phyloP scores from a whole-genome alignment of 2,113 vertebrate species.

The Platysteira castanea region DNA sequence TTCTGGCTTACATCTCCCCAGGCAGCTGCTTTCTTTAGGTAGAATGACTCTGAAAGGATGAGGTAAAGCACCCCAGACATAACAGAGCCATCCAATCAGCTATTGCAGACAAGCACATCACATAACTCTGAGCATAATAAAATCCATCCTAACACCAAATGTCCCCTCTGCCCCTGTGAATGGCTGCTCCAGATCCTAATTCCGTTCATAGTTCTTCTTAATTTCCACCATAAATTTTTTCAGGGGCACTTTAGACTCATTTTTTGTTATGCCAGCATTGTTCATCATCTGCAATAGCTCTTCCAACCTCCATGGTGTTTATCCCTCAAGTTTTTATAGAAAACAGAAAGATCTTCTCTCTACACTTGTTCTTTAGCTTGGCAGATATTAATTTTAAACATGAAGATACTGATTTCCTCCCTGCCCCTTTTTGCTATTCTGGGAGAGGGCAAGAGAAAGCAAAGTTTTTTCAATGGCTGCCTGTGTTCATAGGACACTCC shows the following conservation, averaged over 20 bases:
- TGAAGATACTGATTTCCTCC: not conserved
- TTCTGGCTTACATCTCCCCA: not conserved
- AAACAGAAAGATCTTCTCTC: not conserved
- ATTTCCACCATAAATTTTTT: conserved; percentile 13
- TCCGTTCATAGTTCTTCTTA: not conserved
- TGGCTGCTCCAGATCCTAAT: not conserved
- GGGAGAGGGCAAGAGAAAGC: not conserved
- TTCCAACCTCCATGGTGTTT: not conserved
- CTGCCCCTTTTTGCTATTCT: not conserved
- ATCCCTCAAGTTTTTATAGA: not conserved
- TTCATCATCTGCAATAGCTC: not conserved
- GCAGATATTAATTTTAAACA: not conserved
- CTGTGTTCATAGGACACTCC: not conserved
- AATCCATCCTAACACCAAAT: not conserved
- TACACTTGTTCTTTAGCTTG: not conserved
- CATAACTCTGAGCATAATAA: not conserved
- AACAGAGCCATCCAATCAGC: not conserved
- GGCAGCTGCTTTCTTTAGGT: not conserved
- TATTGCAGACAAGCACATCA: not conserved
- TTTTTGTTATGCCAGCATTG: not conserved
- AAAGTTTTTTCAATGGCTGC: not conserved
- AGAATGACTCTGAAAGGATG: not conserved
- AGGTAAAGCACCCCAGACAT: not conserved
- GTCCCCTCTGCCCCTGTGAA: not conserved
- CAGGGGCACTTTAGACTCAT: not conserved